Percentiles rank a stretch among this genome's conserved stretches.
These are phyloP conservation scores for Pandemis cinnamomeana DNA, from an alignment of 2,888 invertebrate genomes.

Conservation along the genomic window DNA sequence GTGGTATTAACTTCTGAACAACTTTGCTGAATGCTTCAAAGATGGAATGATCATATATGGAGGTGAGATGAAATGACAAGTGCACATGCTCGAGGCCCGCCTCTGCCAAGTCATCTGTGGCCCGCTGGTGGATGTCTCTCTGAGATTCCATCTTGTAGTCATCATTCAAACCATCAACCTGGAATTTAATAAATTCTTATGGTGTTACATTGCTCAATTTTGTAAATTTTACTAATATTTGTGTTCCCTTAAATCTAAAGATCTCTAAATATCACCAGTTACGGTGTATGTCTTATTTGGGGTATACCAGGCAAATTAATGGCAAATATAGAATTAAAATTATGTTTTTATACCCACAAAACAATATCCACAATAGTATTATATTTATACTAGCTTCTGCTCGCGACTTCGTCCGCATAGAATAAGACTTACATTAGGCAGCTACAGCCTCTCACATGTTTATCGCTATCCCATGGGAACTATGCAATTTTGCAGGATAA, in stretches of 20 bases:
- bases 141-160: slow-evolving; percentile 99
- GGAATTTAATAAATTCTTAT: slow-evolving; percentile 40
- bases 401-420: too few relatives aligned
- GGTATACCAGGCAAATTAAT: too few relatives aligned
- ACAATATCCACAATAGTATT: too few relatives aligned
- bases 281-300: too few relatives aligned
- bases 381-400: too few relatives aligned
- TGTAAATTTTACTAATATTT: background rate
- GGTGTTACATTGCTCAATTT: background rate
- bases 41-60: slow-evolving; percentile 99
- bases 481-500: too few relatives aligned
- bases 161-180: slow-evolving; percentile 98
- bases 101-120: slow-evolving; percentile 97
- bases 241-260: background rate
- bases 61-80: slow-evolving; percentile 97
- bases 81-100: slow-evolving; percentile 94
- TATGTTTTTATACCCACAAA: too few relatives aligned
- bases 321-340: too few relatives aligned
- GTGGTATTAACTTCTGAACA: slow-evolving; percentile 99
- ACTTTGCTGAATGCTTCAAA: slow-evolving; percentile 99
- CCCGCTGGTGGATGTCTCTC: slow-evolving; percentile 98
- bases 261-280: background rate
- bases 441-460: too few relatives aligned
- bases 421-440: too few relatives aligned
- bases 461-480: too few relatives aligned